phyloP scores from a whole-genome alignment of 2,113 vertebrate species.

The Sphaerodactylus townsendi region DNA sequence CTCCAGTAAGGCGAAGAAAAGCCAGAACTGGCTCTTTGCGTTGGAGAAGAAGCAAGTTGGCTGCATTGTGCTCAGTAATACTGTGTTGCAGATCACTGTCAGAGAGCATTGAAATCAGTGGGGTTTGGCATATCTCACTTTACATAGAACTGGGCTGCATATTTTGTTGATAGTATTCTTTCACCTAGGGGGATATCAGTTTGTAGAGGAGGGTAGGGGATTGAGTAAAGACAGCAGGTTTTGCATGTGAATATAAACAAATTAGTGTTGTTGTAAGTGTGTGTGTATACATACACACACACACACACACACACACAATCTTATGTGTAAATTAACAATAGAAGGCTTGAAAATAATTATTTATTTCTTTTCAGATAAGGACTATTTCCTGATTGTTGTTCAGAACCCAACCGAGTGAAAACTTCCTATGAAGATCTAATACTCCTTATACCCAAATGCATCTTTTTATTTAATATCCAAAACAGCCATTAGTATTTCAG shows the following conservation, averaged over 20 bases:
- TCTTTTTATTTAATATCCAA: slow-evolving; percentile 68
- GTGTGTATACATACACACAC: too few relatives aligned
- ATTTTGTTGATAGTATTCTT: too few relatives aligned
- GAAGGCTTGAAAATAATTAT: slow-evolving; percentile 16
- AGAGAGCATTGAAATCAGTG: too few relatives aligned
- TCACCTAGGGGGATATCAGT: not conserved
- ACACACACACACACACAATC: not conserved
- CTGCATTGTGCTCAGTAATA: too few relatives aligned
- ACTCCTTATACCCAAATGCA: slow-evolving; percentile 20
- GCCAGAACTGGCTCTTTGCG: too few relatives aligned
- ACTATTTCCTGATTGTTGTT: slow-evolving; percentile 96
- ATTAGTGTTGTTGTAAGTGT: not conserved
- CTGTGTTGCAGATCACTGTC: too few relatives aligned
- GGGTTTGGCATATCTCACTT: too few relatives aligned
- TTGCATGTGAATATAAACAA: not conserved
- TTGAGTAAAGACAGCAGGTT: not conserved
- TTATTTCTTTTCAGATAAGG: slow-evolving; percentile 85
- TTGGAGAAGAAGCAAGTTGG: too few relatives aligned
- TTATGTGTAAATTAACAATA: slow-evolving; percentile 3
- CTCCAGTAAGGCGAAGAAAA: too few relatives aligned
- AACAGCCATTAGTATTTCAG: slow-evolving; percentile 49
- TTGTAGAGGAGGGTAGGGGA: not conserved
- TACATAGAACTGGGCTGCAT: too few relatives aligned
- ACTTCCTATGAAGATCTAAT: not conserved
- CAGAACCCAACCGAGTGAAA: slow-evolving; percentile 91